phyloP scores from a whole-genome alignment of 2,113 vertebrate species.

The Cyprinodon brontotheroides region DNA sequence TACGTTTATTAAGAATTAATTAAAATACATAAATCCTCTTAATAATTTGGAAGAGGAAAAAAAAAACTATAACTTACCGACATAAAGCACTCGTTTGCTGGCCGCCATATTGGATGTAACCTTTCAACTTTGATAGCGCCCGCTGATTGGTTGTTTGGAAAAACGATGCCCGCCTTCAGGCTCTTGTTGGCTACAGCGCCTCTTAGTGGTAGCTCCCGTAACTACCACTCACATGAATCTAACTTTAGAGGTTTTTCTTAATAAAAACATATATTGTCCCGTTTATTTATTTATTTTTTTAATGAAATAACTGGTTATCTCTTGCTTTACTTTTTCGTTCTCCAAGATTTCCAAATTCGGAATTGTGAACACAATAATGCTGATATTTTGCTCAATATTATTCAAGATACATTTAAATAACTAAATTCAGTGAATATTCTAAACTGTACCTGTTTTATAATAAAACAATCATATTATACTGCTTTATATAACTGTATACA shows the following conservation, averaged over 20 bases:
- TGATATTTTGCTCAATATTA: background rate
- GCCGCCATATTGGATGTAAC: slow-evolving; percentile 74
- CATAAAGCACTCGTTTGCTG: slow-evolving; percentile 78
- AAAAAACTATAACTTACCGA: slow-evolving; percentile 64
- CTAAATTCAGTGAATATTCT: background rate
- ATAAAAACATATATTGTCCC: background rate
- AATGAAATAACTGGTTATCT: background rate
- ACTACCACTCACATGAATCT: background rate
- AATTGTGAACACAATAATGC: background rate
- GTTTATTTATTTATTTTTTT: background rate
- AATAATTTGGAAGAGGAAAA: background rate
- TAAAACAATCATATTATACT: background rate
- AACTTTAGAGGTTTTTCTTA: too few relatives aligned
- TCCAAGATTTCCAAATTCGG: background rate
- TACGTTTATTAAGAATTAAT: background rate
- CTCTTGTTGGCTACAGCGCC: slow-evolving; percentile 10
- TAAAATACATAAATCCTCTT: background rate
- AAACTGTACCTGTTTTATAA: background rate
- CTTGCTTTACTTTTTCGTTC: background rate
- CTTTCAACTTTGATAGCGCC: slow-evolving; percentile 61
- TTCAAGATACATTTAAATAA: background rate
- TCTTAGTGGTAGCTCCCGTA: slow-evolving; percentile 10
- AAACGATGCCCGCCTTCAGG: slow-evolving; percentile 3
- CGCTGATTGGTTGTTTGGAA: slow-evolving; percentile 36
- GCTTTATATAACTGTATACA: background rate